phyloP scores from a whole-genome alignment of 2,888 invertebrate species.

The Elmis aenea region DNA sequence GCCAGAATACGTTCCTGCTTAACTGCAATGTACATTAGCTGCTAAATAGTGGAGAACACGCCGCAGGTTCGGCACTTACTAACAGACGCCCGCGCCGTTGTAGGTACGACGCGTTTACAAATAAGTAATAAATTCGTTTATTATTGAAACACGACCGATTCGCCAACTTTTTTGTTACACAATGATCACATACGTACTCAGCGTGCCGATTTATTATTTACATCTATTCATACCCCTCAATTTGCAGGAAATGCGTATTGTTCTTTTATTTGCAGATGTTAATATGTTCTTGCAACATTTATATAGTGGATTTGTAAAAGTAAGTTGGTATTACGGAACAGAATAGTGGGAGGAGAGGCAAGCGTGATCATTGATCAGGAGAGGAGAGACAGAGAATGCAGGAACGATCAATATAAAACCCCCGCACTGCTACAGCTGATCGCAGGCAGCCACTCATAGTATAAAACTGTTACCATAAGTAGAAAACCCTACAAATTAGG shows the following conservation, averaged over 20 bases:
- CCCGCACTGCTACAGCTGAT: constrained; percentile 46
- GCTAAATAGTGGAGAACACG: too few species aligned
- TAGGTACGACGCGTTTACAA: neutral
- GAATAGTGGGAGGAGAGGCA: constrained; percentile 16
- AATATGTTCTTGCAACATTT: too few species aligned
- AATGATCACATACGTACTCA: too few species aligned
- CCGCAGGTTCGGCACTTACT: neutral
- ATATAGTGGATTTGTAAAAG: constrained; percentile 14
- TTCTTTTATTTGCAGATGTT: too few species aligned
- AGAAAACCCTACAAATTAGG: too few species aligned
- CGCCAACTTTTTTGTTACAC: too few species aligned
- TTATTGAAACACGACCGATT: neutral
- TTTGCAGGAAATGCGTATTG: too few species aligned
- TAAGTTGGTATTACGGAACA: constrained; percentile 14
- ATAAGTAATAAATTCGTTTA: too few species aligned
- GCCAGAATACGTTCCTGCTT: neutral
- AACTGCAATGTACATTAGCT: too few species aligned
- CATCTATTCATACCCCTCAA: too few species aligned
- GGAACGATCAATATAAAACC: constrained; percentile 41
- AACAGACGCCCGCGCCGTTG: neutral
- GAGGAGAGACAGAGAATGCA: constrained; percentile 32
- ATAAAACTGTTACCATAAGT: too few species aligned
- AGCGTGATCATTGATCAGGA: constrained; percentile 41
- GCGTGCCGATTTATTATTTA: too few species aligned
- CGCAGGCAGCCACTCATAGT: constrained; percentile 32